Percentiles rank a stretch among this genome's conserved stretches.
Conservation (phyloP, 2,888 invertebrate genomes). For the Polia nebulosa region DNA sequence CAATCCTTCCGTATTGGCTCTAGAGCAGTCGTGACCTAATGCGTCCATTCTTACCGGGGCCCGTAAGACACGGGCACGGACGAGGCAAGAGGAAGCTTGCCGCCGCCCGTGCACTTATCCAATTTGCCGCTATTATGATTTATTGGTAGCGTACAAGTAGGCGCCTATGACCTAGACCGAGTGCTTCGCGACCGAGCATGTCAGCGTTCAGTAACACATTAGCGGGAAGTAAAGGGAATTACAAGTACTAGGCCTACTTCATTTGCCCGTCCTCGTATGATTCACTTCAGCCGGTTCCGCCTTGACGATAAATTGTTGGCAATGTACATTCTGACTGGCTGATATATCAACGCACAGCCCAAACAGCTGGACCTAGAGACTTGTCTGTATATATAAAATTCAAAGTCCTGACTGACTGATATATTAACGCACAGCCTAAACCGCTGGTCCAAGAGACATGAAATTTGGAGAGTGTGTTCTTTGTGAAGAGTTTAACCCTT, state of each 20-base stretch:
- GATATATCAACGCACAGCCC: too few species aligned
- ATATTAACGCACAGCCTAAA: too few species aligned
- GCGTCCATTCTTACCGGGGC: slow-evolving; percentile 68
- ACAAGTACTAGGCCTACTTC: slow-evolving; percentile 3
- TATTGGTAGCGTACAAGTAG: slow-evolving; percentile 83
- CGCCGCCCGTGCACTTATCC: slow-evolving; percentile 86
- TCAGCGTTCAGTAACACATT: slow-evolving; percentile 52
- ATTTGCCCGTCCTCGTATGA: neutral
- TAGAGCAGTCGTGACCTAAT: slow-evolving; percentile 50
- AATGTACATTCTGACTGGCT: neutral
- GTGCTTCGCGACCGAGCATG: slow-evolving; percentile 49
- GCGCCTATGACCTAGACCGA: slow-evolving; percentile 87
- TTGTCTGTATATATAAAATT: too few species aligned
- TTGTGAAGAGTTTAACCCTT: too few species aligned
- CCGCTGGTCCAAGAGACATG: too few species aligned
- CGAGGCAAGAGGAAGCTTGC: slow-evolving; percentile 88
- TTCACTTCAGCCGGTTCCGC: slow-evolving; percentile 10
- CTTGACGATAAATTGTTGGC: neutral
- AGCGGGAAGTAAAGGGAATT: slow-evolving; percentile 35
- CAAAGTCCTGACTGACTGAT: too few species aligned
- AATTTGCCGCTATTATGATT: slow-evolving; percentile 89
- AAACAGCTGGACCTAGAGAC: too few species aligned
- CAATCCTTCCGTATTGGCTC: slow-evolving; percentile 49
- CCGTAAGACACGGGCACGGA: slow-evolving; percentile 76
- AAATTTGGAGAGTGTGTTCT: too few species aligned